A percentile compares a stretch with the other conserved stretches of the same genome.
Conservation (phyloP, 2,113 vertebrate species). For the Hippocampus barbouri region DNA sequence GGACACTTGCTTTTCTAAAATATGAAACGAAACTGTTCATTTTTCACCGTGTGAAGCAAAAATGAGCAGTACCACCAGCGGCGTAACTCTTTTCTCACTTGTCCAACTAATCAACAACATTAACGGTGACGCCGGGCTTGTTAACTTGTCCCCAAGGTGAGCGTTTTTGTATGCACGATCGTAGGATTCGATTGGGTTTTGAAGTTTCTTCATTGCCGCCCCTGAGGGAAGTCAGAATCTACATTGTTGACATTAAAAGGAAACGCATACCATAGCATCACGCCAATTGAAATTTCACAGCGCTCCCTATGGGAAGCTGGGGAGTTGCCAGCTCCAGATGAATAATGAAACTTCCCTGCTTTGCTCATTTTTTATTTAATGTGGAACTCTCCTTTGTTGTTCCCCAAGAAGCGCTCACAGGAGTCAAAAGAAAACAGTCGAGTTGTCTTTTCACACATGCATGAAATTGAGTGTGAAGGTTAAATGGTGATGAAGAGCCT, state of each 20-base stretch:
- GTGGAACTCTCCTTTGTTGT: slow-evolving; percentile 73
- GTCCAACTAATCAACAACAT: slow-evolving; percentile 62
- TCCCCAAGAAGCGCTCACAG: slow-evolving; percentile 51
- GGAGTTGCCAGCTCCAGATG: slow-evolving; percentile 72
- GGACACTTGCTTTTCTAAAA: not conserved
- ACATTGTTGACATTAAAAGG: slow-evolving; percentile 79
- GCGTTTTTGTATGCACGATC: slow-evolving; percentile 77
- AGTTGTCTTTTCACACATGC: slow-evolving; percentile 38
- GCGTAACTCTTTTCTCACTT: slow-evolving; percentile 39
- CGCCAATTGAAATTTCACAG: slow-evolving; percentile 79
- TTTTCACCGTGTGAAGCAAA: not conserved
- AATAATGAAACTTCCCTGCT: slow-evolving; percentile 74
- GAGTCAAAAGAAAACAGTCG: slow-evolving; percentile 49
- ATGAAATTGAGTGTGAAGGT: slow-evolving; percentile 55
- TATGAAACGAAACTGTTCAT: not conserved
- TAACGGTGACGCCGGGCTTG: slow-evolving; percentile 54
- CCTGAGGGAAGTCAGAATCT: slow-evolving; percentile 69
- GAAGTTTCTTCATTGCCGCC: slow-evolving; percentile 74
- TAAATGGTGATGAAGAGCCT: slow-evolving; percentile 54
- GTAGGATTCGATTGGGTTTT: slow-evolving; percentile 71
- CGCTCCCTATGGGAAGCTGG: slow-evolving; percentile 68
- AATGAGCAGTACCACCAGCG: not conserved
- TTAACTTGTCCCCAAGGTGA: slow-evolving; percentile 78
- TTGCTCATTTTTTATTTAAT: slow-evolving; percentile 75
- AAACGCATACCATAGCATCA: slow-evolving; percentile 77